These are phyloP conservation scores for Cavia aperea DNA, from an alignment of 2,113 vertebrate genomes.

Conservation along the genomic window DNA sequence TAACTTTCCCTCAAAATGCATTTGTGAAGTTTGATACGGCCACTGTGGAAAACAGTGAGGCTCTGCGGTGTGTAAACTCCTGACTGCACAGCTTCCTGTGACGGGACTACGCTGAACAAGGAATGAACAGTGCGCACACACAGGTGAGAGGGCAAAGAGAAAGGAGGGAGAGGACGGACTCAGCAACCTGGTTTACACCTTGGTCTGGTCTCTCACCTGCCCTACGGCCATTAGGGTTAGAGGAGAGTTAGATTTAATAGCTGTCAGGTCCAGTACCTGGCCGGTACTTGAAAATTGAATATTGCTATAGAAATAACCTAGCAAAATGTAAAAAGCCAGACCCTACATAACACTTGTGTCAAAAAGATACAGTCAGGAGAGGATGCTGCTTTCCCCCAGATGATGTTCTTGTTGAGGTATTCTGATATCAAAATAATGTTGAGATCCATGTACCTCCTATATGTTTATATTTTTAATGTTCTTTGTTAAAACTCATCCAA, in stretches of 20 bases:
- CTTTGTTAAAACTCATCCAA: not conserved
- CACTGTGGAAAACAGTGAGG: not conserved
- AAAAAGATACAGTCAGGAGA: not conserved
- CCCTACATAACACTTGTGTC: not conserved
- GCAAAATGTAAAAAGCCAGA: not conserved
- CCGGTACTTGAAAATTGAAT: not conserved
- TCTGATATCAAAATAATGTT: not conserved
- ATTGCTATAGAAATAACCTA: not conserved
- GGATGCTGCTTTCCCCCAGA: not conserved
- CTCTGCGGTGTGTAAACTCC: not conserved
- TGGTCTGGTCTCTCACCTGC: not conserved
- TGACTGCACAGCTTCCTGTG: constrained; percentile 24
- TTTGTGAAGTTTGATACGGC: not conserved
- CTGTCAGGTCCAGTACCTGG: no score
- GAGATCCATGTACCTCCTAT: not conserved
- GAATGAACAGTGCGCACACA: not conserved
- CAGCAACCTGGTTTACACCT: not conserved
- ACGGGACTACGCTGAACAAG: not conserved
- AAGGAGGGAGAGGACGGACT: not conserved
- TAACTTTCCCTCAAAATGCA: not conserved
- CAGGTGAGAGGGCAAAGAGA: not conserved
- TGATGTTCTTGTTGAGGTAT: not conserved
- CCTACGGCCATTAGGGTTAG: not conserved
- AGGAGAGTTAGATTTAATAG: not conserved
- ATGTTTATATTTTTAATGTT: not conserved